Percentiles rank a stretch among this genome's conserved stretches.
phyloP scores from a whole-genome alignment of 2,888 invertebrate species.

The Rhyacophila evoluta region DNA sequence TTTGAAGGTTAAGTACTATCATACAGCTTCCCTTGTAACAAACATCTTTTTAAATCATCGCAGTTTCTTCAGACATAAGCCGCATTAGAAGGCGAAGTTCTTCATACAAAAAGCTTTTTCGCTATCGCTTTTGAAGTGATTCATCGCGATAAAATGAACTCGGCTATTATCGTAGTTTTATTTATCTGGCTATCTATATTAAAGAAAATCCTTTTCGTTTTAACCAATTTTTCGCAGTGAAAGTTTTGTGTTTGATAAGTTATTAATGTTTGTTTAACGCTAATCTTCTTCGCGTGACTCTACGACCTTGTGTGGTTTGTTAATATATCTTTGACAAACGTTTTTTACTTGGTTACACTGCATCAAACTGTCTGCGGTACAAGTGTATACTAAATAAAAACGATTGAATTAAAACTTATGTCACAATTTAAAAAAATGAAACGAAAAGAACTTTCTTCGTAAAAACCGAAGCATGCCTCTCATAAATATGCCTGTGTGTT shows the following conservation, averaged over 20 bases:
- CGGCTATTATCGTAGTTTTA: neutral
- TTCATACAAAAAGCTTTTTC: neutral
- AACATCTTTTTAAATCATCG: neutral
- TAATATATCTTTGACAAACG: too few relatives aligned
- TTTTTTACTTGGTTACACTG: too few relatives aligned
- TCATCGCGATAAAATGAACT: neutral
- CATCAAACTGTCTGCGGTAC: too few relatives aligned
- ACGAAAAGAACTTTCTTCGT: too few relatives aligned
- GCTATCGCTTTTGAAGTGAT: neutral
- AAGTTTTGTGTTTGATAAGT: constrained; percentile 5
- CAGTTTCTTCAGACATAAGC: neutral
- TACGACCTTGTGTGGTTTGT: neutral
- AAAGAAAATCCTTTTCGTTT: neutral
- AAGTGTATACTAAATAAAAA: too few relatives aligned
- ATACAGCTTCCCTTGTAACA: neutral
- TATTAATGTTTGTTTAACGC: neutral
- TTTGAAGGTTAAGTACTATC: neutral
- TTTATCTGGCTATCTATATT: neutral
- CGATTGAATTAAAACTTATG: too few relatives aligned
- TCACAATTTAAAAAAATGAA: too few relatives aligned
- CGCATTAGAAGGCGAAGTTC: neutral
- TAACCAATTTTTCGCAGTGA: neutral
- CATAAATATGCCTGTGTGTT: too few relatives aligned
- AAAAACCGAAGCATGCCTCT: too few relatives aligned
- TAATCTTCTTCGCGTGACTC: constrained; percentile 1